Percentiles rank a stretch among this genome's conserved stretches.
These are phyloP conservation scores for Drosophila tanythrix DNA, from an alignment of 2,888 invertebrate species.

Conservation along the genomic window DNA sequence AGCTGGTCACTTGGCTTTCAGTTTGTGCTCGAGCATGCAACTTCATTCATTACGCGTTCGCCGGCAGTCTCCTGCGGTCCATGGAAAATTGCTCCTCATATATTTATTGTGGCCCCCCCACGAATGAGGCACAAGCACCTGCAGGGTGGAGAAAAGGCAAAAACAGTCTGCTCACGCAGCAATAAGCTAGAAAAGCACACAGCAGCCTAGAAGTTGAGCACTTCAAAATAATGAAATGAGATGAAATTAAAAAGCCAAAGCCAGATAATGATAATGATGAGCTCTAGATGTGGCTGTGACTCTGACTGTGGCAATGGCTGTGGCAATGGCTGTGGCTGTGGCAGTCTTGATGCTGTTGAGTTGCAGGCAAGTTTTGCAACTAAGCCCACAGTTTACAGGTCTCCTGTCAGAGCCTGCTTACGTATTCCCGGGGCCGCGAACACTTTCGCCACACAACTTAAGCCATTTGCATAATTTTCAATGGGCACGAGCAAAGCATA, in stretches of 20 bases:
- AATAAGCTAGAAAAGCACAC: conserved; percentile 57
- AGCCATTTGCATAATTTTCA: conserved; percentile 68
- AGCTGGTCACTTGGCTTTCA: conserved; percentile 35
- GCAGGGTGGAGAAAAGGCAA: background rate
- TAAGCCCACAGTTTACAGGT: conserved; percentile 18
- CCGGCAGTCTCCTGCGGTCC: background rate
- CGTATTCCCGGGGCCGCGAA: conserved; percentile 29
- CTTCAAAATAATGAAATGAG: conserved; percentile 68
- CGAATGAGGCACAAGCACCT: conserved; percentile 19
- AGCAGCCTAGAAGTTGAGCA: conserved; percentile 27
- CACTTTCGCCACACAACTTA: conserved; percentile 20
- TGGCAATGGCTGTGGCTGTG: background rate
- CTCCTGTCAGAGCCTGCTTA: conserved; percentile 24
- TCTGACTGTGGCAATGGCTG: too few relatives aligned
- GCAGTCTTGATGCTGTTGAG: background rate
- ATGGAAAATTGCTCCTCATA: conserved; percentile 7
- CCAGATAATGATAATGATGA: conserved; percentile 19
- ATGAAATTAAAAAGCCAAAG: conserved; percentile 62
- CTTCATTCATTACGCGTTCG: conserved; percentile 47
- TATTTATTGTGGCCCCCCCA: conserved; percentile 4
- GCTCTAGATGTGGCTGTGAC: background rate
- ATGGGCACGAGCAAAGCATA: conserved; percentile 13
- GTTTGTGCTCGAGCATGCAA: conserved; percentile 10
- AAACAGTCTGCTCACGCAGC: conserved; percentile 13
- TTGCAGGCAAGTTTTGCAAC: conserved; percentile 30